Conservation (phyloP, 2,888 invertebrate genomes). For the Tethea ocularis region DNA sequence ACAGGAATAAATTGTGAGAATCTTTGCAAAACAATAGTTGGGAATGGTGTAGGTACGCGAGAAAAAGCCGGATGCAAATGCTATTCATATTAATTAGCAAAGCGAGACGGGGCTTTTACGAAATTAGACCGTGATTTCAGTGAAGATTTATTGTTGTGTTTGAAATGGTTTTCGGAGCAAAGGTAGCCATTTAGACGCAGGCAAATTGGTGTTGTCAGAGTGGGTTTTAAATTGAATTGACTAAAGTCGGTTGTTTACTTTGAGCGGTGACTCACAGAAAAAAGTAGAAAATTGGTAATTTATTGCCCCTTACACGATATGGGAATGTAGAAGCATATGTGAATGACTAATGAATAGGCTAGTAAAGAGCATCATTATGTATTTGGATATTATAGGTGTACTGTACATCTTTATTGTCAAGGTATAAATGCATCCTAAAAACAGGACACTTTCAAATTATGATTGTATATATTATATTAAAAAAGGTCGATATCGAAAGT, state of each 20-base stretch:
- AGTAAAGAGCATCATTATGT: neutral
- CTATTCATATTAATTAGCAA: conserved; percentile 84
- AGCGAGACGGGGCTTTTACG: conserved; percentile 84
- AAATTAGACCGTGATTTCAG: conserved; percentile 83
- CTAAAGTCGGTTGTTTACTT: conserved; percentile 68
- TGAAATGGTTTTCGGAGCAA: conserved; percentile 80
- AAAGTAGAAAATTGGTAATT: conserved; percentile 52
- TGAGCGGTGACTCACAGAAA: conserved; percentile 50
- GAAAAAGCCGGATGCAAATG: conserved; percentile 84
- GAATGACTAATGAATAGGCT: conserved; percentile 39
- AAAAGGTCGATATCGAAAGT: too few relatives aligned
- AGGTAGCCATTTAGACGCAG: conserved; percentile 79
- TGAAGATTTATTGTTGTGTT: conserved; percentile 83
- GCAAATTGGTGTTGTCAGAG: conserved; percentile 79
- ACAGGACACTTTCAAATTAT: too few relatives aligned
- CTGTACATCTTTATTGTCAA: neutral
- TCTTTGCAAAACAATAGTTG: conserved; percentile 84
- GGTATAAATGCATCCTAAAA: too few relatives aligned
- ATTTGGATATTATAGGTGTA: too few relatives aligned
- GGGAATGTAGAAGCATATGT: conserved; percentile 35
- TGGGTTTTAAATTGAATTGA: conserved; percentile 78
- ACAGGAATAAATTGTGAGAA: conserved; percentile 81
- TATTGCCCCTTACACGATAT: conserved; percentile 48
- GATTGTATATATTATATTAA: too few relatives aligned
- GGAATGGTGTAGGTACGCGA: conserved; percentile 75